Percentiles rank a stretch among this genome's conserved stretches.
These are phyloP conservation scores for Thamnaconus septentrionalis DNA, from an alignment of 2,113 vertebrate species.

Conservation along the genomic window DNA sequence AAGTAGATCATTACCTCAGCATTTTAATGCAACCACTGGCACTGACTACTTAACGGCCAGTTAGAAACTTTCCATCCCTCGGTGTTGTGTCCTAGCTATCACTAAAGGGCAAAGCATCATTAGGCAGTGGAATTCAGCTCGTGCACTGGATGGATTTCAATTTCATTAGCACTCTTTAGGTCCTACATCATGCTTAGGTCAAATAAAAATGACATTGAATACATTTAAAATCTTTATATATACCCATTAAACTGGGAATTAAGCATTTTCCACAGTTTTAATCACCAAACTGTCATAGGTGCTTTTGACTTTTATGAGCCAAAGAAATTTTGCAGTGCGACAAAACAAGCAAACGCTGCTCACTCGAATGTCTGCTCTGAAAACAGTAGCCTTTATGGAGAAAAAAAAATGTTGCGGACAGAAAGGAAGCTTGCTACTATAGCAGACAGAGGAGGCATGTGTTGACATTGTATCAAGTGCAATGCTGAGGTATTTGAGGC, in stretches of 20 bases:
- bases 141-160: too few relatives aligned
- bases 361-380: conserved; percentile 62
- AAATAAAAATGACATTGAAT: too few relatives aligned
- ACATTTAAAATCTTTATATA: too few relatives aligned
- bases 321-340: not conserved
- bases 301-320: conserved; percentile 22
- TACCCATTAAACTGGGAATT: not conserved
- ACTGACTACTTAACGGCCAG: too few relatives aligned
- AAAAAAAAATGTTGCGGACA: conserved; percentile 27
- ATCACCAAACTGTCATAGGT: not conserved
- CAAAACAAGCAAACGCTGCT: conserved; percentile 33
- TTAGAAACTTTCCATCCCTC: too few relatives aligned
- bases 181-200: too few relatives aligned
- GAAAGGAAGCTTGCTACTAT: conserved; percentile 56
- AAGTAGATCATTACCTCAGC: conserved; percentile 57
- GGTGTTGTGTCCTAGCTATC: too few relatives aligned
- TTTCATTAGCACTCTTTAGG: too few relatives aligned
- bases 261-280: too few relatives aligned
- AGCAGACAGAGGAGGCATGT: conserved; percentile 74
- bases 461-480: conserved; percentile 74
- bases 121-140: too few relatives aligned
- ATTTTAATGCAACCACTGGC: conserved; percentile 40
- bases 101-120: too few relatives aligned
- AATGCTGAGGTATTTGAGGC: conserved; percentile 73
- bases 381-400: conserved; percentile 64